Evolutionary conservation across 2,797 vertebrate species (phyloP).

Genomic region (Peromyscus aztecus): DNA sequence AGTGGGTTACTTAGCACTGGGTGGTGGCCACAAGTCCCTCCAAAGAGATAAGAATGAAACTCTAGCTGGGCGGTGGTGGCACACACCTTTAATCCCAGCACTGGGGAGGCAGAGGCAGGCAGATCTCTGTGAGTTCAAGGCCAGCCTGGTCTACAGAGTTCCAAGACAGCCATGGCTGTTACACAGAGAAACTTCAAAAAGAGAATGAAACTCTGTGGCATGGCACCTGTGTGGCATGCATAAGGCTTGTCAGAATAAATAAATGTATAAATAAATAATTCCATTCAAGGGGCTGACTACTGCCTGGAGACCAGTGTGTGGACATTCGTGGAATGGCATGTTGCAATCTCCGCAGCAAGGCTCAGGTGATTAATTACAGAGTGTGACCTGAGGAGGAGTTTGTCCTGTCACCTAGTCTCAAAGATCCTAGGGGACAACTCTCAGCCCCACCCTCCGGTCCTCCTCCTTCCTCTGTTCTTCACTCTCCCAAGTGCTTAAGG

Average conservation of each 20-base stretch:
- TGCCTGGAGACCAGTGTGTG: neutral
- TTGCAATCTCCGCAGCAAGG: neutral
- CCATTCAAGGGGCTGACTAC: neutral
- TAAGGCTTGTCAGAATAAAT: neutral
- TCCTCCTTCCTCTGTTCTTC: neutral
- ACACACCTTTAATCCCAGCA: neutral
- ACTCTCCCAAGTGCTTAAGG: neutral
- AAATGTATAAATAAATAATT: neutral
- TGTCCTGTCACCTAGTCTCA: neutral
- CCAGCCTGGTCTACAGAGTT: neutral
- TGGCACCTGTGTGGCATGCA: neutral
- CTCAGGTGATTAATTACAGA: neutral
- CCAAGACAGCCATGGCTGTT: too few relatives aligned
- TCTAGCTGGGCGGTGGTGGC: neutral
- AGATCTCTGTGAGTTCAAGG: neutral
- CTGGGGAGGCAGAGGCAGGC: neutral
- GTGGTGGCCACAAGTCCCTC: neutral
- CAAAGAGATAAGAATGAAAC: neutral
- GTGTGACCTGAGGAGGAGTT: too few relatives aligned
- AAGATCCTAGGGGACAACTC: neutral
- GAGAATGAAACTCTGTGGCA: neutral
- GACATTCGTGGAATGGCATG: neutral
- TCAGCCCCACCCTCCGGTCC: too few relatives aligned
- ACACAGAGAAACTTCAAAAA: neutral
- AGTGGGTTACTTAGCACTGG: neutral